These are phyloP conservation scores for Hypotaenidia okinawae DNA, from an alignment of 2,797 vertebrate genomes.

Conservation along the genomic window DNA sequence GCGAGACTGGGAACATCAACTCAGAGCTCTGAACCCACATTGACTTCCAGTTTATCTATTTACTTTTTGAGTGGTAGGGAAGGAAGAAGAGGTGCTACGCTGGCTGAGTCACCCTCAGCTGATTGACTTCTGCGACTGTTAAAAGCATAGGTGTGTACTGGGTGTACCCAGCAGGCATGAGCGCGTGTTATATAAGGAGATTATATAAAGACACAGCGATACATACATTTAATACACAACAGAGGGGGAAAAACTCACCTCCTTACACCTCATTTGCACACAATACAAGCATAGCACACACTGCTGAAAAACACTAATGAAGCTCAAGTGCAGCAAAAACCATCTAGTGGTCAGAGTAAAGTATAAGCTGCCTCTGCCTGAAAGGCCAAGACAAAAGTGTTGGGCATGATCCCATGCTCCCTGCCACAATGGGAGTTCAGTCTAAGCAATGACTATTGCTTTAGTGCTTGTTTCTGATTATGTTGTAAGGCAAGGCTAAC, in stretches of 20 bases:
- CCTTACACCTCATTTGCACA: background rate
- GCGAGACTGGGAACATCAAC: background rate
- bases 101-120: slow-evolving; percentile 18
- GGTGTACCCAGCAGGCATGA: background rate
- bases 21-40: background rate
- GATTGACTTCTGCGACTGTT: background rate
- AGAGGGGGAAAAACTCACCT: background rate
- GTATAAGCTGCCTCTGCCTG: background rate
- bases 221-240: background rate
- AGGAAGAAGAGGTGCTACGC: background rate
- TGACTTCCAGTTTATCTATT: background rate
- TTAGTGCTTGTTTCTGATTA: slow-evolving; percentile 15
- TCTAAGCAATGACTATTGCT: slow-evolving; percentile 15
- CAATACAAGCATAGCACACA: background rate
- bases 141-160: slow-evolving; percentile 28
- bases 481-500: slow-evolving; percentile 9
- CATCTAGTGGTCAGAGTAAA: background rate
- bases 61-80: slow-evolving; percentile 8
- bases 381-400: background rate
- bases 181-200: background rate
- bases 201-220: background rate
- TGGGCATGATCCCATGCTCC: slow-evolving; percentile 5
- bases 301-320: background rate
- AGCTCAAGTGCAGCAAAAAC: background rate
- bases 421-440: slow-evolving; percentile 1